Conservation (phyloP, 2,113 vertebrate genomes). For the Psilopsiagon aymara region DNA sequence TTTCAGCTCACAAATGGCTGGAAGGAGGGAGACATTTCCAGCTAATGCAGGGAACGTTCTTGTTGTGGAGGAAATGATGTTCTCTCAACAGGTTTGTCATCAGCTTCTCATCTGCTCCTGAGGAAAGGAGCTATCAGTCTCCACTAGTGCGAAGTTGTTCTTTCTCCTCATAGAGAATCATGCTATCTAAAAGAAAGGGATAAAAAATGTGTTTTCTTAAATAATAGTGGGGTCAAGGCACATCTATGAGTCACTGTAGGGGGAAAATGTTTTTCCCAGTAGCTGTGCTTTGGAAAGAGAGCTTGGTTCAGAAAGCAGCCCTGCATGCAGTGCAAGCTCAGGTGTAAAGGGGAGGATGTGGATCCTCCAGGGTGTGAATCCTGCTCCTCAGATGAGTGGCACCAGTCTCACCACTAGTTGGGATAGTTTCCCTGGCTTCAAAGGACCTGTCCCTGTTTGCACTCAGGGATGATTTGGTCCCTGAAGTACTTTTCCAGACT, state of each 20-base stretch:
- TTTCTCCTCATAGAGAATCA: background rate
- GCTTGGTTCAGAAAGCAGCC: background rate
- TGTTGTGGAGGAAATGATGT: background rate
- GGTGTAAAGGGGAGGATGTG: background rate
- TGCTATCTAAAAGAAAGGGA: background rate
- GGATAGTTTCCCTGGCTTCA: background rate
- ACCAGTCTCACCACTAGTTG: accelerated
- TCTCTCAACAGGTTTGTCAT: slow-evolving; percentile 7
- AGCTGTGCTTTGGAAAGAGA: background rate
- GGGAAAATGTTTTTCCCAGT: background rate
- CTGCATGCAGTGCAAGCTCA: background rate
- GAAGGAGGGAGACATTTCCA: slow-evolving; percentile 16
- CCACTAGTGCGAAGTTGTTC: background rate
- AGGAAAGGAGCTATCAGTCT: background rate
- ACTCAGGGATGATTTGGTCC: accelerated
- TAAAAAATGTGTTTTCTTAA: background rate
- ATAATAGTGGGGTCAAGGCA: background rate
- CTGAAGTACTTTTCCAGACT: background rate
- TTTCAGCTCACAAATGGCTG: background rate
- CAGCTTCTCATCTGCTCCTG: background rate
- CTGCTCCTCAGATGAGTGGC: background rate
- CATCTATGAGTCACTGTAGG: background rate
- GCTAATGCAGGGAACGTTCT: background rate
- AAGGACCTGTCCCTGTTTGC: background rate
- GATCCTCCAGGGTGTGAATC: background rate